These are phyloP conservation scores for Hippoglossus hippoglossus DNA, from an alignment of 2,797 vertebrate genomes.

Conservation along the genomic window DNA sequence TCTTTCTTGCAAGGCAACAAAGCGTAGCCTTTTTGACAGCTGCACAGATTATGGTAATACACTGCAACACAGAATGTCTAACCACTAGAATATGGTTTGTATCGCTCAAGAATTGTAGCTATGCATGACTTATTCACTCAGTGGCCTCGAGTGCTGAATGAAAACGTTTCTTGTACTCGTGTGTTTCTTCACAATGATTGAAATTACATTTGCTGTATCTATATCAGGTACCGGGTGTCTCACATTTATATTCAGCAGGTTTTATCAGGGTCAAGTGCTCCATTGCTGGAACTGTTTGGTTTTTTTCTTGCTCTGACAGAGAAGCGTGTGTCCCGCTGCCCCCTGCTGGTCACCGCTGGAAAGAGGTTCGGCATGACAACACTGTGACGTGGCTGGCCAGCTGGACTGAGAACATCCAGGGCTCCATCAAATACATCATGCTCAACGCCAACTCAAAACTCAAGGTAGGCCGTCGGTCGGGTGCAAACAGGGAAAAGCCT, in stretches of 20 bases:
- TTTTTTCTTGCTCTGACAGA: constrained; percentile 54
- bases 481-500: neutral
- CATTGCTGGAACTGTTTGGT: neutral
- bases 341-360: constrained; percentile 81
- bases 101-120: neutral
- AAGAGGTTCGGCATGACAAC: constrained; percentile 80
- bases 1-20: neutral
- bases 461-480: constrained; percentile 73
- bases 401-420: constrained; percentile 83
- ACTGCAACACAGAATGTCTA: neutral
- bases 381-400: constrained; percentile 79
- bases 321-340: constrained; percentile 73
- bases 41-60: neutral
- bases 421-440: constrained; percentile 85
- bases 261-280: too few relatives aligned
- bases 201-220: neutral
- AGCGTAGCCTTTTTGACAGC: neutral
- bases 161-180: neutral
- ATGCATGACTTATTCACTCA: neutral
- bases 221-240: too few relatives aligned
- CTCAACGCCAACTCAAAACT: constrained; percentile 90
- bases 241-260: neutral
- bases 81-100: neutral
- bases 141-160: neutral
- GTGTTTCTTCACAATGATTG: neutral